Base-by-base conservation (phyloP, 2,797 vertebrate genomes). In the Amniataba percoides region DNA sequence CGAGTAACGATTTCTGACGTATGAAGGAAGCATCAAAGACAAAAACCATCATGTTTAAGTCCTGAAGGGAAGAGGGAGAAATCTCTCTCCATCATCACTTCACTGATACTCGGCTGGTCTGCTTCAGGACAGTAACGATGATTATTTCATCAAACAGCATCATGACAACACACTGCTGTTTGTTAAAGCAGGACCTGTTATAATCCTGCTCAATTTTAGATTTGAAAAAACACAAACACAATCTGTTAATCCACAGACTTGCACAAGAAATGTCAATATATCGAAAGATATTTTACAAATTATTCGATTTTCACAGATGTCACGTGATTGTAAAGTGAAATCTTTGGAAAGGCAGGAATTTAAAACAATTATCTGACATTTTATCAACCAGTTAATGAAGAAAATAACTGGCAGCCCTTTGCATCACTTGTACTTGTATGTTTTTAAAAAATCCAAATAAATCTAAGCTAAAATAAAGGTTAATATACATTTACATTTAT, bases 21-120 rank as follows among this genome's bases (percentile, higher is more conserved):
- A n/a, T 0, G 25, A 77, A 19, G 2, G n/a, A 3, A 25, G 25
- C 51, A 68, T 78, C 74, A 80, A 58, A 80, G 34, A 39, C 9
- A 18, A 48, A 31, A 59, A 48, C 31, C 65, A 61, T 27, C 43
- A 46, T 46, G 19, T 43, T 36, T 0, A 49, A 58, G 19, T 68
- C 55, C 70, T 48, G 67, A 0, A 66, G 70, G 70, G 76, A 53
- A 42, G 59, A 59, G 40, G 9, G 27, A 45, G 19, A 45, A 48
- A 56, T 31, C 18, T 27, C 21, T 45, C 48, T 70, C 13, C 39
- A n/a, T 43, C 67, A 61, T 31, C 45, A 66, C 11, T 34, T 42
- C n/a, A 9, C 51, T 23, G 1, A n/a, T 9, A n/a, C 21, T n/a
- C 36, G 53, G 18, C 43, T n/a, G 59, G 39, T 31, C 1, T 21